Evolutionary conservation across 2,888 invertebrate species (phyloP).

Genomic region (Philonicus albiceps): DNA sequence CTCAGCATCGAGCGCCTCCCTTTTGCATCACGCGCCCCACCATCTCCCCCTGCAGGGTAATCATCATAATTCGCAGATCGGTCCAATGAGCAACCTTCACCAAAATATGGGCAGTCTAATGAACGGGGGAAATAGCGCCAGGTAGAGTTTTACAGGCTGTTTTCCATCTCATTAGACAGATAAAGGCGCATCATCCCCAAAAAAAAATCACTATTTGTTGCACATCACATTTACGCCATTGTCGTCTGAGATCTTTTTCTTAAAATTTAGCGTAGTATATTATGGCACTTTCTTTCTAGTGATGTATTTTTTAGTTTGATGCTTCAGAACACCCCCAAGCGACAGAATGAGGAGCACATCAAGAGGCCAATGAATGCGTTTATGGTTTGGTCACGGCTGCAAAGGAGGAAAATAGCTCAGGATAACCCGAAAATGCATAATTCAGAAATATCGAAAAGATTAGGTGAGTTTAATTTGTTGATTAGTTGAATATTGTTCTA

Average conservation of each 20-base stretch:
- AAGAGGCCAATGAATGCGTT: slow-evolving; percentile 98
- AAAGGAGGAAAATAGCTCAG: slow-evolving; percentile 93
- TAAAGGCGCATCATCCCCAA: background rate
- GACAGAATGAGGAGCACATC: slow-evolving; percentile 83
- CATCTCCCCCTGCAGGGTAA: slow-evolving; percentile 44
- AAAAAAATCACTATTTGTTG: background rate
- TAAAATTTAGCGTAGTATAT: slow-evolving; percentile 12
- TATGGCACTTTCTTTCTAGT: slow-evolving; percentile 51
- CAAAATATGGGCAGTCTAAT: slow-evolving; percentile 63
- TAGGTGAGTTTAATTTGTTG: slow-evolving; percentile 72
- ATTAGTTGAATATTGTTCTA: no score
- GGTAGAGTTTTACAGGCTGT: slow-evolving; percentile 52
- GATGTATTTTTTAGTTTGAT: slow-evolving; percentile 63
- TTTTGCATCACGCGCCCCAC: slow-evolving; percentile 53
- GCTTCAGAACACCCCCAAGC: slow-evolving; percentile 64
- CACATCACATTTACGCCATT: background rate
- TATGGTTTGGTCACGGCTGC: slow-evolving; percentile 96
- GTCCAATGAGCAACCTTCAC: slow-evolving; percentile 62
- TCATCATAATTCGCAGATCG: slow-evolving; percentile 60
- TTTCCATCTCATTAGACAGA: background rate
- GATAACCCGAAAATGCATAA: slow-evolving; percentile 99
- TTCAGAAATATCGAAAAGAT: slow-evolving; percentile 92
- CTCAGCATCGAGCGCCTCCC: slow-evolving; percentile 54
- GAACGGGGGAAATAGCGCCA: slow-evolving; percentile 63
- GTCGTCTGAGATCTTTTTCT: background rate